These are phyloP conservation scores for Columba livia DNA, from an alignment of 2,113 vertebrate species.

Conservation along the genomic window DNA sequence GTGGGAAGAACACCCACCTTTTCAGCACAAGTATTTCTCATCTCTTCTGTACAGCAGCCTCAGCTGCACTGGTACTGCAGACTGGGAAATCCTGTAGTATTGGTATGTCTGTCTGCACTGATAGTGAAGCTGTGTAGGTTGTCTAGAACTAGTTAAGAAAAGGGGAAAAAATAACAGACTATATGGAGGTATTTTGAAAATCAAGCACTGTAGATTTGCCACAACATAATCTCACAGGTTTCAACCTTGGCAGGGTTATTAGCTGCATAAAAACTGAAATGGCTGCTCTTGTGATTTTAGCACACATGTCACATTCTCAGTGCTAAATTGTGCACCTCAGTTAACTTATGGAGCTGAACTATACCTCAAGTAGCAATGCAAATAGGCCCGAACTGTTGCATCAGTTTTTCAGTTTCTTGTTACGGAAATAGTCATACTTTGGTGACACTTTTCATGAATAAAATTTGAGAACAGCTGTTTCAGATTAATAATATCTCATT, in stretches of 20 bases:
- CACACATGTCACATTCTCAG: neutral
- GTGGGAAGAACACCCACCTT: neutral
- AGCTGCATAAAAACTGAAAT: neutral
- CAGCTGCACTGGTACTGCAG: neutral
- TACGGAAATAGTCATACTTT: neutral
- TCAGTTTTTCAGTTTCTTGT: neutral
- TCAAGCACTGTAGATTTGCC: neutral
- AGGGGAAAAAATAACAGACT: neutral
- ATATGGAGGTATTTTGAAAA: neutral
- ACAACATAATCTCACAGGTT: neutral
- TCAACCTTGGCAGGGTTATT: neutral
- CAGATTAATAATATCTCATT: constrained; percentile 1
- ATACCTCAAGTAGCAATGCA: neutral
- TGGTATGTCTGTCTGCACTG: neutral
- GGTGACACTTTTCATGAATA: neutral
- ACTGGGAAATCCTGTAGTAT: neutral
- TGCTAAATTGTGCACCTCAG: neutral
- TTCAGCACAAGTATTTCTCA: neutral
- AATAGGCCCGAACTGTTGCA: neutral
- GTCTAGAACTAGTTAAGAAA: neutral
- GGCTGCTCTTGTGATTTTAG: neutral
- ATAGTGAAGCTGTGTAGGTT: neutral
- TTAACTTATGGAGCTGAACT: neutral
- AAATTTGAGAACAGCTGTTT: neutral
- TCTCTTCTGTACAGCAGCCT: neutral